phyloP scores from a whole-genome alignment of 2,113 vertebrate genomes.

The Donacobius atricapilla region DNA sequence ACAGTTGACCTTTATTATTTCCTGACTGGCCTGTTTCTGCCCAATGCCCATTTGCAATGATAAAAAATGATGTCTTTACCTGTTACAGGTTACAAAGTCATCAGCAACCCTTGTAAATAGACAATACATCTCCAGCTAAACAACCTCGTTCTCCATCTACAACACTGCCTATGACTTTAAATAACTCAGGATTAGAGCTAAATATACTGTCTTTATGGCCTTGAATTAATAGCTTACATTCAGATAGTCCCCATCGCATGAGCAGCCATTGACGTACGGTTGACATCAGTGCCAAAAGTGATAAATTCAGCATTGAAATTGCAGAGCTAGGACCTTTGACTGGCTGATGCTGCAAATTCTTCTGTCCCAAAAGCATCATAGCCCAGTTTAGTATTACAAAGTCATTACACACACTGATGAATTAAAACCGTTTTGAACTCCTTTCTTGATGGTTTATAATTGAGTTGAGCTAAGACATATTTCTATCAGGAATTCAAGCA shows the following conservation, averaged over 20 bases:
- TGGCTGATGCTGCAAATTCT: slow-evolving; percentile 49
- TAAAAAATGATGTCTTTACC: background rate
- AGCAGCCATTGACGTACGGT: slow-evolving; percentile 8
- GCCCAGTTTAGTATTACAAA: background rate
- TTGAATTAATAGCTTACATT: slow-evolving; percentile 16
- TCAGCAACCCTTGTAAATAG: slow-evolving; percentile 5
- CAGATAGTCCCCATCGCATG: background rate
- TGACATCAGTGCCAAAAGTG: slow-evolving; percentile 44
- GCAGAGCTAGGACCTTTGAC: slow-evolving; percentile 17
- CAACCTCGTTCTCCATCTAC: background rate
- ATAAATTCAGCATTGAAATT: slow-evolving; percentile 44
- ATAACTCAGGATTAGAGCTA: slow-evolving; percentile 1
- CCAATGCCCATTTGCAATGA: background rate
- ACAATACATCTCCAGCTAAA: slow-evolving; percentile 7
- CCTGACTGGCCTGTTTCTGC: background rate
- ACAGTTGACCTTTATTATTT: background rate
- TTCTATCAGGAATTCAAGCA: background rate
- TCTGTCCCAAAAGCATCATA: slow-evolving; percentile 34
- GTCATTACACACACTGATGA: slow-evolving; percentile 45
- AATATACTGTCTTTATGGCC: slow-evolving; percentile 29
- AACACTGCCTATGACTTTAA: slow-evolving; percentile 1
- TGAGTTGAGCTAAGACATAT: background rate
- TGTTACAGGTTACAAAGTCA: background rate
- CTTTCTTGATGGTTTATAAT: background rate
- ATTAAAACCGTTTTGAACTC: slow-evolving; percentile 20